Conservation (phyloP, 2,113 vertebrate species). For the Recurvirostra avosetta region DNA sequence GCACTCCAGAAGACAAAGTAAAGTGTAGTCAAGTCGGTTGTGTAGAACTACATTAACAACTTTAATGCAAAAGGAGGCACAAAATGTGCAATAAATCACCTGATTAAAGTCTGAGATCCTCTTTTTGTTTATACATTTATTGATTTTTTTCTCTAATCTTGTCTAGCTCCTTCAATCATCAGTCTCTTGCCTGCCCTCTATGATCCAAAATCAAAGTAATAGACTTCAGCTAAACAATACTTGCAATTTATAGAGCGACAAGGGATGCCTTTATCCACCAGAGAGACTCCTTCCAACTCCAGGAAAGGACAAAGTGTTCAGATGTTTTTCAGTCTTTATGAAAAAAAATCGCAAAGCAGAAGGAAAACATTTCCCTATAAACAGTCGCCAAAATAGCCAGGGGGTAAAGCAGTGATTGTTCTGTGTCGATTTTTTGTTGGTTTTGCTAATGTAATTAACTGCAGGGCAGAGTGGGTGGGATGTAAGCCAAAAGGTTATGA, state of each 20-base stretch:
- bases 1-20: not conserved
- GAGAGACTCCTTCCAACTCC: not conserved
- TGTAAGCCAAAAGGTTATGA: not conserved
- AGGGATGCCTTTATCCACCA: not conserved
- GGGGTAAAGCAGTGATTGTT: not conserved
- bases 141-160: slow-evolving; percentile 61
- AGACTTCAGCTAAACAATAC: slow-evolving; percentile 59
- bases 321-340: not conserved
- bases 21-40: not conserved
- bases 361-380: not conserved
- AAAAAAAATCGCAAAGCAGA: not conserved
- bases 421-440: not conserved
- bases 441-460: not conserved
- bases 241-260: slow-evolving; percentile 6
- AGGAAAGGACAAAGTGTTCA: not conserved
- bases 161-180: slow-evolving; percentile 39
- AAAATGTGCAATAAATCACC: slow-evolving; percentile 27
- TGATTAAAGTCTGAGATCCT: slow-evolving; percentile 27
- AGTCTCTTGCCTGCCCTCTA: slow-evolving; percentile 28
- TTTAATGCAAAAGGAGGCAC: slow-evolving; percentile 27
- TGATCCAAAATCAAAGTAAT: slow-evolving; percentile 53
- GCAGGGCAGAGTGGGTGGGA: not conserved
- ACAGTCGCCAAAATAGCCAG: not conserved
- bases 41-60: not conserved
- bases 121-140: slow-evolving; percentile 61